Evolutionary conservation across 2,113 vertebrate genomes (phyloP).

Genomic region (Cyanocitta stelleri): DNA sequence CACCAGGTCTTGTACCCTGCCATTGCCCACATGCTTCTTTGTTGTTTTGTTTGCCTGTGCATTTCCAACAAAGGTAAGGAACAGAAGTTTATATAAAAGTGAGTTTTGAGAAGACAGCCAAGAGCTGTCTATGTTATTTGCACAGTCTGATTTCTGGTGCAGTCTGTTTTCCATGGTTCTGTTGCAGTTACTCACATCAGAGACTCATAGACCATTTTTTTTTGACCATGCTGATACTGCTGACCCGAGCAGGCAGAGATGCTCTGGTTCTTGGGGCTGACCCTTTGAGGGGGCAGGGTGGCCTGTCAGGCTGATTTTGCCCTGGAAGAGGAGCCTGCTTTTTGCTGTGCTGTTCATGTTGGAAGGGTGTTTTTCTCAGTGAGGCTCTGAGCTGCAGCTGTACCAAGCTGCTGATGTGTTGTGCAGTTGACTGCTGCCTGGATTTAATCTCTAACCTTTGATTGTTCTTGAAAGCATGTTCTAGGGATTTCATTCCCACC

Average conservation of each 20-base stretch:
- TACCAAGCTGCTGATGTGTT: background rate
- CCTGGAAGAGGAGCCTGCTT: background rate
- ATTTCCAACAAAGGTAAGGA: background rate
- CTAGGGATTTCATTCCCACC: slow-evolving; percentile 47
- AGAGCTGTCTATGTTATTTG: background rate
- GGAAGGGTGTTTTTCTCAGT: background rate
- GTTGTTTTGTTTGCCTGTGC: background rate
- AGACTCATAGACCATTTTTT: background rate
- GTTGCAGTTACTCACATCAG: background rate
- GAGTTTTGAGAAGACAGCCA: background rate
- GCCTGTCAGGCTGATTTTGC: background rate
- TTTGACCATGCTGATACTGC: background rate
- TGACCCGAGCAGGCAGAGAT: background rate
- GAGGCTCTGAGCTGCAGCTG: background rate
- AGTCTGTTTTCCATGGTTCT: background rate
- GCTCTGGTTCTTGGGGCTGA: background rate
- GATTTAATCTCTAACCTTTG: slow-evolving; percentile 55
- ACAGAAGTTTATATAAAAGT: background rate
- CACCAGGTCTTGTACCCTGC: background rate
- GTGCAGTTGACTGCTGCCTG: background rate
- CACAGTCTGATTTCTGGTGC: background rate
- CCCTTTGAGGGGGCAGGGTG: background rate
- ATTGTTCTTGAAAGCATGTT: slow-evolving; percentile 51
- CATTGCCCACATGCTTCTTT: background rate
- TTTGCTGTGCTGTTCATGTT: background rate